Evolutionary conservation across 2,113 vertebrate species (phyloP), one percentile per base, ranked within the genome.

Genomic region (Neogale vison): DNA sequence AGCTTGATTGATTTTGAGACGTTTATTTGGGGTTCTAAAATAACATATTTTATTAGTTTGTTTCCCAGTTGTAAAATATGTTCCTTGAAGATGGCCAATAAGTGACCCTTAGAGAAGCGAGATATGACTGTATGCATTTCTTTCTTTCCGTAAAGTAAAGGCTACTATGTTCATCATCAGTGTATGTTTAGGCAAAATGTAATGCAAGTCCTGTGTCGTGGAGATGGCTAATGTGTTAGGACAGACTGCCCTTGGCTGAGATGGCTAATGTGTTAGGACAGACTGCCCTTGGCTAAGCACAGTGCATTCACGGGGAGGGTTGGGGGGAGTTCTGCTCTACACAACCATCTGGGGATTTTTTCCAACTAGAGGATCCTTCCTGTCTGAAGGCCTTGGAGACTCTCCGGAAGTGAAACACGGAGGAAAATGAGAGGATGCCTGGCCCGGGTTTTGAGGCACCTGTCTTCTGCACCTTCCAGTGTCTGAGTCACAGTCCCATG

Each of bases 11-110:
- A 55, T 74, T 29, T 65, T 86, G 26, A 79, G 13, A 45, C 88
- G 14, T 63, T 95, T 92, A 57, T 83, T 77, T 59, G 34, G 17
- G 42, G 20, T 4, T 59, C 3, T 65, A 47, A 88, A 76, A 81
- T 93, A 91, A 59, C n/a, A 29, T 72, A 61, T 87, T 95, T 92
- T 74, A 89, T 87, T 85, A 65, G n/a, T 3, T 81, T 90, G 7
- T 72, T 93, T 93, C 50, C 47, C 61, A 4, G 2, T 77, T 83
- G 8, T 84, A 92, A 90, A 69, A 61, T 77, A 11, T 87, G 2
- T 67, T 61, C 3, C 11, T 8, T 83, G 24, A 77, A 71, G 42
- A 79, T 83, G 34, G 34, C 23, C 84, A 84, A 65, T 63, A 93
- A 87, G 42, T 69, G 20, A 90, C 72, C n/a, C 45, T 94, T 57